Percentiles rank a stretch among this genome's conserved stretches.
Evolutionary conservation across 2,888 invertebrate genomes (phyloP).

Genomic region (Apotomis capreana): DNA sequence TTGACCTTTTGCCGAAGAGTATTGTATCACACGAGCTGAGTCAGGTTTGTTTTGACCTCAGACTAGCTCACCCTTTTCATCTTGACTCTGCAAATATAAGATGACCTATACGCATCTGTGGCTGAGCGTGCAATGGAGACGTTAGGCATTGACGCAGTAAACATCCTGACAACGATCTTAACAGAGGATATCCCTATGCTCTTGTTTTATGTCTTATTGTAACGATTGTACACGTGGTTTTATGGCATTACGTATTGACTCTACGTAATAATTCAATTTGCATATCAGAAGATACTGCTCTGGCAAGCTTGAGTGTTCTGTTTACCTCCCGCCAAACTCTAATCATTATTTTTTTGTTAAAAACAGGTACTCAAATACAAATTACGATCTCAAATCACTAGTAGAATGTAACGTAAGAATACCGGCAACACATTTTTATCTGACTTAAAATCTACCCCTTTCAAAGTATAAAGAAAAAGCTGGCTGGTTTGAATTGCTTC

Average conservation of each 20-base stretch:
- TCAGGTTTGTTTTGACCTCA: constrained; percentile 16
- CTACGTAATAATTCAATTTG: not conserved
- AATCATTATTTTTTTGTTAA: not conserved
- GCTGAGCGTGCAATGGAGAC: constrained; percentile 5
- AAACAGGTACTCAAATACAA: not conserved
- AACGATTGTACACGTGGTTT: constrained; percentile 5
- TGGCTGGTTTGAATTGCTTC: constrained; percentile 69
- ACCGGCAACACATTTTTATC: constrained; percentile 26
- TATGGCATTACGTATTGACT: constrained; percentile 2
- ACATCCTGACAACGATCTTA: constrained; percentile 38
- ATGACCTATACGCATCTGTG: not conserved
- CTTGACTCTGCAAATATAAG: not conserved
- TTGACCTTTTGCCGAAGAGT: constrained; percentile 10
- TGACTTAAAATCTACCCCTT: constrained; percentile 37
- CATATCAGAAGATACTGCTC: not conserved
- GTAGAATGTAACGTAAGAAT: not conserved
- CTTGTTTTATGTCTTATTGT: constrained; percentile 24
- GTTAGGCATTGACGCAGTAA: constrained; percentile 25
- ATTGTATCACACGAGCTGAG: constrained; percentile 12
- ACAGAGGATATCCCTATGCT: constrained; percentile 37
- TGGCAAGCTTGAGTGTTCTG: not conserved
- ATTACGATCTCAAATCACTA: not conserved
- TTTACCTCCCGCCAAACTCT: not conserved
- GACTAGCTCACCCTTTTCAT: constrained; percentile 4
- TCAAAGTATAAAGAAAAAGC: constrained; percentile 26